Base-by-base conservation (phyloP, 2,797 vertebrate genomes). In the Taenioides sp. region DNA sequence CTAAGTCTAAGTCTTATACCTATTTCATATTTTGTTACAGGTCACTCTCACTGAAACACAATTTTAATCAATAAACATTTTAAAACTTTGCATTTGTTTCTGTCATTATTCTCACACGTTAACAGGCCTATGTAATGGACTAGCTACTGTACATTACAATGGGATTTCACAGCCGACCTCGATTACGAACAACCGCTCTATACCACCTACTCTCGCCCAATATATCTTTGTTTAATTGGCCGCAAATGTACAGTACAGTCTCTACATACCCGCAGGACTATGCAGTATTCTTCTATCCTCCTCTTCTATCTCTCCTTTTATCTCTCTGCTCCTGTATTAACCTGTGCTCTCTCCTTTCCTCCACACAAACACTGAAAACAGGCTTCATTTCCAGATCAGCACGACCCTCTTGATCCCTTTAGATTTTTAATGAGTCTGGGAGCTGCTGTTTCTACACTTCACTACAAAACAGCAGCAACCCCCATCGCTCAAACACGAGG, bases 391-490 rank as follows among this genome's bases (percentile, higher is more conserved):
- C 63, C 64, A 49, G 18, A 65, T 65, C 64, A 50, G 27, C 64
- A 20, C 14, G 64, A 65, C 64, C 64, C 43, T 16, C 22, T 65
- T 65, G 64, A 65, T 49, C 64, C 64, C 64, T 49, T 1, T 65
- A 43, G 64, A 65, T 65, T 65, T 65, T 65, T 65, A 50, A 65
- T 65, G 40, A 65, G 64, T 12, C 64, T 20, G 17, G 16, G 64
- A 50, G 64, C 43, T 28, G 64, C 43, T 11, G 43, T 23, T 22
- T 49, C 16, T 1, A 27, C 40, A 7, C 23, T 49, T 49, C 40
- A n/a, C 63, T 23, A 49, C 63, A 28, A 50, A 49, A 23, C 43
- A 20, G 22, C 22, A 25, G 16, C 14, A 1, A 28, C 43, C 12
- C n/a, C 37, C 22, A 64, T 5, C 4, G 31, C 60, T 22, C n/a